Evolutionary conservation across 2,113 vertebrate genomes (phyloP), one percentile per base, ranked within the genome.

Genomic region (Brienomyrus longianalis): DNA sequence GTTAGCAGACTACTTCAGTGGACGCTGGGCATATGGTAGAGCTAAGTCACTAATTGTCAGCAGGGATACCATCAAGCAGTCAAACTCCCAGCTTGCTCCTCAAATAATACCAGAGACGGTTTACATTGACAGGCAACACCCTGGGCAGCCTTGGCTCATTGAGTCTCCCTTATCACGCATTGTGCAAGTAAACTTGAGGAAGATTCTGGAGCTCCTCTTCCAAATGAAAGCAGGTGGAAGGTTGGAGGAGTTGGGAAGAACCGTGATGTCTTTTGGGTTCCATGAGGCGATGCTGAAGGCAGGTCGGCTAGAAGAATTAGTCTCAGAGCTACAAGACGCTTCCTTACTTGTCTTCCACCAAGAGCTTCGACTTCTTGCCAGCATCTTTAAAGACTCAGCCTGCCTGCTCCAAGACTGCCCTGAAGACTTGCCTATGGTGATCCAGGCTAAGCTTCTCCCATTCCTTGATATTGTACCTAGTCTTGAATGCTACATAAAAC

Each of bases 1-100:
- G 15, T 92, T 97, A 92, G 94, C 90, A 0, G 91, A 95, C 90
- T 97, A 96, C 92, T 97, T 96, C 51, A 93, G 91, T 48, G 94
- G 94, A 6, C 77, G 88, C 5, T 93, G 93, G 95, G 89, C 93
- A n/a, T 88, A 35, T 89, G 94, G 93, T 45, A 92, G 88, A 88
- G 74, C 91, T n/a, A 95, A 96, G 89, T 91, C 93, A 8, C 50
- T 95, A 84, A 43, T 88, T 66, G 23, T 89, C 5, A 88, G 56
- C 11, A 59, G 83, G 45, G 86, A 84, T 83, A 70, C 51, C 47
- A 59, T 31, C 27, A 15, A 83, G 43, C 39, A 80, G 80, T 86
- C 39, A 66, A 90, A 52, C 62, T 89, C 35, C 51, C 52, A 27
- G 10, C 0, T 62, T 80, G 77, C n/a, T 15, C 43, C 88, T 39